A percentile compares a stretch with the other conserved stretches of the same genome.
Conservation (phyloP, 92 coral and sea anemone genomes). For the Phenganax stokvisi region DNA sequence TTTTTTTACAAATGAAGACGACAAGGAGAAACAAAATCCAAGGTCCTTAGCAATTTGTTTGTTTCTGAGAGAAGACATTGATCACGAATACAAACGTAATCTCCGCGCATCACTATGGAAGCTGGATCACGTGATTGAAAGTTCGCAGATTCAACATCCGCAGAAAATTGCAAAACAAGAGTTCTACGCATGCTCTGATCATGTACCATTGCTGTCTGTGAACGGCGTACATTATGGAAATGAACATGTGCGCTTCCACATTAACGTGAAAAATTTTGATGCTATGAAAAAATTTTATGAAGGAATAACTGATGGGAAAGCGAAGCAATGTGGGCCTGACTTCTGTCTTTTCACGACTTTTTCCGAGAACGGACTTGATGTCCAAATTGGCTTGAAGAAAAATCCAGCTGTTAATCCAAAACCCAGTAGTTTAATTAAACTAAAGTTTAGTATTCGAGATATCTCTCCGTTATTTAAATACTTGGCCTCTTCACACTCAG, state of each 20-base stretch:
- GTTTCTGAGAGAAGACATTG: conserved; percentile 41
- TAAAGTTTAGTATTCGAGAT: conserved; percentile 61
- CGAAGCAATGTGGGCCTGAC: conserved; percentile 59
- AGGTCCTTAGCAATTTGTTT: conserved; percentile 38
- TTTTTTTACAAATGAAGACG: neutral
- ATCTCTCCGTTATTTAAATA: conserved; percentile 53
- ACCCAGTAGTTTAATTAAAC: conserved; percentile 51
- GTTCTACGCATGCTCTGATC: conserved; percentile 61
- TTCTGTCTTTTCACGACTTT: conserved; percentile 74
- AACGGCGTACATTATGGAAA: conserved; percentile 95
- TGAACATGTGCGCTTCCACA: conserved; percentile 81
- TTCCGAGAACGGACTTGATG: conserved; percentile 66
- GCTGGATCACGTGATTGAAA: conserved; percentile 77
- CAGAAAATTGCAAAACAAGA: conserved; percentile 78
- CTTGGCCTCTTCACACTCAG: conserved; percentile 27
- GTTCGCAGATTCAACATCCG: conserved; percentile 58
- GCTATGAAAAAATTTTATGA: conserved; percentile 79
- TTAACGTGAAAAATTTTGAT: conserved; percentile 61
- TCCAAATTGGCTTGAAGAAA: conserved; percentile 76
- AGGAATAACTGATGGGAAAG: conserved; percentile 53
- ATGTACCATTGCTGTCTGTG: conserved; percentile 78
- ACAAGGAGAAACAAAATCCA: neutral
- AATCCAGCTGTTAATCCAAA: conserved; percentile 61
- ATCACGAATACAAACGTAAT: neutral
- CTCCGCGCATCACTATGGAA: conserved; percentile 58